Evolutionary conservation across 2,113 vertebrate genomes (phyloP).

Genomic region (Pseudopipra pipra): DNA sequence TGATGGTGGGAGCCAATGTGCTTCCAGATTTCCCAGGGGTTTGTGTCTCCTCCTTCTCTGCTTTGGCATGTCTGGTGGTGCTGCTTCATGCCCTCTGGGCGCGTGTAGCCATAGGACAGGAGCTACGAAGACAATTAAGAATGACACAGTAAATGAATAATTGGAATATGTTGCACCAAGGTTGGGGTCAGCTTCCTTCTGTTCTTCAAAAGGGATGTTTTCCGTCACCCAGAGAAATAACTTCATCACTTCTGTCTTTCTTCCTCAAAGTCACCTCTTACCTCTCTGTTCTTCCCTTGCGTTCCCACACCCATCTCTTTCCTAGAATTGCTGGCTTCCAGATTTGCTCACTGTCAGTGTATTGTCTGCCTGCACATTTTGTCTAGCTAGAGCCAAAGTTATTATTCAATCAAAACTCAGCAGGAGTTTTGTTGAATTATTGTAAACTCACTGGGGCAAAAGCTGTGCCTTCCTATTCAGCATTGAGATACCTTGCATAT

Average conservation of each 20-base stretch:
- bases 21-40: not conserved
- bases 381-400: not conserved
- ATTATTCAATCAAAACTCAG: constrained; percentile 38
- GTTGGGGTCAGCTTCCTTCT: not conserved
- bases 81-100: not conserved
- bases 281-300: not conserved
- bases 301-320: not conserved
- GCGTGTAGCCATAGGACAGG: not conserved
- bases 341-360: not conserved
- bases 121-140: not conserved
- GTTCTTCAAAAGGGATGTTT: not conserved
- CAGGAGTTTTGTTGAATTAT: constrained; percentile 35
- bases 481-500: not conserved
- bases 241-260: not conserved
- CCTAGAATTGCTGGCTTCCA: not conserved
- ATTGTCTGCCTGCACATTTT: not conserved
- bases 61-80: not conserved
- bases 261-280: not conserved
- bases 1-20: not conserved
- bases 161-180: not conserved
- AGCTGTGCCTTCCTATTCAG: constrained; percentile 7
- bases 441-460: constrained; percentile 40
- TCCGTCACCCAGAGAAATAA: not conserved
- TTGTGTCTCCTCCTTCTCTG: not conserved
- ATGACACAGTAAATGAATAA: not conserved